Evolutionary conservation across 1,140 invertebrate species (phyloP).

Genomic region (Propsilocerus akamusi): DNA sequence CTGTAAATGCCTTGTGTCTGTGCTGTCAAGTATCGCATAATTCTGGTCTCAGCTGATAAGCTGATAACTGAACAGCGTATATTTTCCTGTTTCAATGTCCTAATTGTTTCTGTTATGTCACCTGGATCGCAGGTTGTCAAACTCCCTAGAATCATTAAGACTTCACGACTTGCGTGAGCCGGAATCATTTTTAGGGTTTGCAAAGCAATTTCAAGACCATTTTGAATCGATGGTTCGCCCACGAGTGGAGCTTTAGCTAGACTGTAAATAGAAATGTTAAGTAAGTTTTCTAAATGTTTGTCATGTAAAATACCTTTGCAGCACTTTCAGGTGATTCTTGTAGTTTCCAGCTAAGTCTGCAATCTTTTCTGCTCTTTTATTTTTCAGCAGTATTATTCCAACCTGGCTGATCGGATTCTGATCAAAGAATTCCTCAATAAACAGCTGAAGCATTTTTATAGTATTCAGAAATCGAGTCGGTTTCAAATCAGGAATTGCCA

Average conservation of each 20-base stretch:
- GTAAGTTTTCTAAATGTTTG: background rate
- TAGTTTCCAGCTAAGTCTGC: slow-evolving; percentile 76
- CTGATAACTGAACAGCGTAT: slow-evolving; percentile 88
- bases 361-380: slow-evolving; percentile 85
- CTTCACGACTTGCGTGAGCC: slow-evolving; percentile 80
- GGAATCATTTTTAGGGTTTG: slow-evolving; percentile 79
- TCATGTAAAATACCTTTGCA: slow-evolving; percentile 25
- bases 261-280: slow-evolving; percentile 15
- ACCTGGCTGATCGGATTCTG: slow-evolving; percentile 97
- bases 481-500: slow-evolving; percentile 88
- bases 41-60: slow-evolving; percentile 82
- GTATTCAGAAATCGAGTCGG: slow-evolving; percentile 81
- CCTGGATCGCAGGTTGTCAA: slow-evolving; percentile 93
- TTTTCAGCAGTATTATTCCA: slow-evolving; percentile 77
- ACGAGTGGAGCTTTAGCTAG: slow-evolving; percentile 36
- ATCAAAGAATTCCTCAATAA: slow-evolving; percentile 94
- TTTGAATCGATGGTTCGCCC: slow-evolving; percentile 90
- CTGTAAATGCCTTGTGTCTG: slow-evolving; percentile 42
- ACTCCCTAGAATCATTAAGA: slow-evolving; percentile 80
- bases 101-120: slow-evolving; percentile 72
- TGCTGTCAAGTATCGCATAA: slow-evolving; percentile 68
- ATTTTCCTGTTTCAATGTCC: slow-evolving; percentile 48
- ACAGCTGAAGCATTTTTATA: slow-evolving; percentile 80
- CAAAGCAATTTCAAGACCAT: slow-evolving; percentile 74
- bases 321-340: slow-evolving; percentile 55